A percentile compares a stretch with the other conserved stretches of the same genome.
phyloP scores from a whole-genome alignment of 2,888 invertebrate species.

The Phorcus lineatus region DNA sequence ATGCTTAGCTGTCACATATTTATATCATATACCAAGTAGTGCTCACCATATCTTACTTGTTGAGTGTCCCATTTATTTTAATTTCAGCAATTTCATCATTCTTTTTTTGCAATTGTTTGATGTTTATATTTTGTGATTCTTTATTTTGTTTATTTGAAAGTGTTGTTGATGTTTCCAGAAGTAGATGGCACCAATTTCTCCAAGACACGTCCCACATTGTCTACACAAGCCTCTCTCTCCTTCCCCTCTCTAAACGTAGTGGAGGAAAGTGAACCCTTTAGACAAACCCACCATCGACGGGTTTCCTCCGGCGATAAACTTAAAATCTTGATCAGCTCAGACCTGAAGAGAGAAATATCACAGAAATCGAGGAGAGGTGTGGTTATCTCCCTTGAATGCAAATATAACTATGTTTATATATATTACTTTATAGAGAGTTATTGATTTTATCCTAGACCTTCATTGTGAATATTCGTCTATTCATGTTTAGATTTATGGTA shows the following conservation, averaged over 20 bases:
- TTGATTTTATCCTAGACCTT: too few species aligned
- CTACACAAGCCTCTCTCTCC: constrained; percentile 45
- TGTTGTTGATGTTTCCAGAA: constrained; percentile 27
- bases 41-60: not conserved
- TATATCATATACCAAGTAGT: not conserved
- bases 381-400: constrained; percentile 7
- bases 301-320: constrained; percentile 70
- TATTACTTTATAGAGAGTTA: too few species aligned
- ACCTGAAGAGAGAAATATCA: constrained; percentile 66
- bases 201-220: constrained; percentile 28
- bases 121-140: too few species aligned
- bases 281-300: constrained; percentile 63
- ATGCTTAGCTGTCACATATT: not conserved
- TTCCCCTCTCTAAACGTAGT: constrained; percentile 58
- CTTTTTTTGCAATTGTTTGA: too few species aligned
- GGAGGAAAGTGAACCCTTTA: constrained; percentile 29
- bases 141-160: not conserved
- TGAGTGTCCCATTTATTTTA: not conserved
- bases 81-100: too few species aligned
- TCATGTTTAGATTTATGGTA: too few species aligned
- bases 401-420: too few species aligned
- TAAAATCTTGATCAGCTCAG: constrained; percentile 66
- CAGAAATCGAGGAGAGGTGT: constrained; percentile 44
- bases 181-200: constrained; percentile 18
- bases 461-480: too few species aligned